Evolutionary conservation across 2,888 invertebrate species (phyloP).

Genomic region (Argyresthia albistria): DNA sequence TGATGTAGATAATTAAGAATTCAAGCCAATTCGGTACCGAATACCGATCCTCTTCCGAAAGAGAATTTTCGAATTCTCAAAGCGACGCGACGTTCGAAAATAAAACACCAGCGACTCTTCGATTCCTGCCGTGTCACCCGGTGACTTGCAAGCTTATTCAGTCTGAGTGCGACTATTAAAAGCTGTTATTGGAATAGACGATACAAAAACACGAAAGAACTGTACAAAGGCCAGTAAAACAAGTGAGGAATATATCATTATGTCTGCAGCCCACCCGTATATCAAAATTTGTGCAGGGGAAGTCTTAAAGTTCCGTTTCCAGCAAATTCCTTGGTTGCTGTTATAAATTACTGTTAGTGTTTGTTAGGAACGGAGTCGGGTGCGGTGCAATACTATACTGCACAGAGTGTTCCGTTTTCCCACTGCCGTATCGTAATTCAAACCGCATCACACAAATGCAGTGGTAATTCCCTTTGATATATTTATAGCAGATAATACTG

Average conservation of each 20-base stretch:
- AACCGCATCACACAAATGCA: background rate
- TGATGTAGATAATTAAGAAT: background rate
- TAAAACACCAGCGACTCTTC: no score
- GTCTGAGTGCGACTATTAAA: no score
- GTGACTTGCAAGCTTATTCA: no score
- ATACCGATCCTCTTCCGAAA: no score
- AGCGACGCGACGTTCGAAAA: no score
- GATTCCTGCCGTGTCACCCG: no score
- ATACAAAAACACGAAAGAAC: slow-evolving; percentile 7
- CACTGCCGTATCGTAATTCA: background rate
- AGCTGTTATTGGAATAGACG: no score
- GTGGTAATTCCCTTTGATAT: background rate
- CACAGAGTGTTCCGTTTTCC: background rate
- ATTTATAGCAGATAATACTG: background rate
- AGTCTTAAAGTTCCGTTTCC: background rate
- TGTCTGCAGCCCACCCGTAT: slow-evolving; percentile 16
- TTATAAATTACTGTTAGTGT: slow-evolving; percentile 11
- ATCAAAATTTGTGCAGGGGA: slow-evolving; percentile 24
- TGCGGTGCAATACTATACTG: background rate
- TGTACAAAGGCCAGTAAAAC: slow-evolving; percentile 16
- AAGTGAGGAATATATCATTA: slow-evolving; percentile 11
- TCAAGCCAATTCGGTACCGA: background rate
- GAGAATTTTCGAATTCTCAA: no score
- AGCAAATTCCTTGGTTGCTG: background rate
- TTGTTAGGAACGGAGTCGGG: slow-evolving; percentile 5